These are phyloP conservation scores for Prunella himalayana DNA, from an alignment of 2,113 vertebrate species.

Conservation along the genomic window DNA sequence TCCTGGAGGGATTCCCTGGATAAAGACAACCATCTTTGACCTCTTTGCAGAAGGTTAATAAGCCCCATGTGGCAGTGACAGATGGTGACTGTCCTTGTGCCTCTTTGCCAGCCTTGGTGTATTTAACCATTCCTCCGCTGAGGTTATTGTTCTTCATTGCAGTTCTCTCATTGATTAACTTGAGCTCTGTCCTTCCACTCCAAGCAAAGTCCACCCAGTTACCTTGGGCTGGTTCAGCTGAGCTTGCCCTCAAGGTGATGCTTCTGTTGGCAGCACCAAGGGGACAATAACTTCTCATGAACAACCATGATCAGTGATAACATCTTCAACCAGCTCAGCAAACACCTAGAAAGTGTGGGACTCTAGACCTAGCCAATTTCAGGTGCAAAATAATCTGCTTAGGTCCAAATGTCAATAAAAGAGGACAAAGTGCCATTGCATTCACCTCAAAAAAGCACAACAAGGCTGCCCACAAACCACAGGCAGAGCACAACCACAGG, in stretches of 20 bases:
- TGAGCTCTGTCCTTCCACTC: not conserved
- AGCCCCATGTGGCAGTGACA: accelerated
- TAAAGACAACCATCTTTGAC: not conserved
- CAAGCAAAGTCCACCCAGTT: not conserved
- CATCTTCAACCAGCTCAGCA: not conserved
- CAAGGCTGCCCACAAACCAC: not conserved
- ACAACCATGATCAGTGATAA: not conserved
- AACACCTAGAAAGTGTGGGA: not conserved
- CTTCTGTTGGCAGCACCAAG: not conserved
- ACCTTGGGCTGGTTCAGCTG: not conserved
- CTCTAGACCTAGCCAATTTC: not conserved
- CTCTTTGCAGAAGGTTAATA: not conserved
- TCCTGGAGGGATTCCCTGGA: not conserved
- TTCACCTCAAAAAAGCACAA: not conserved
- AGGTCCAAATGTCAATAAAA: not conserved
- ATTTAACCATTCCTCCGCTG: not conserved
- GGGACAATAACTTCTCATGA: not conserved
- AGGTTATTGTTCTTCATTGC: not conserved
- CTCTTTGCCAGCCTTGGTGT: not conserved
- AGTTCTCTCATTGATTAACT: not conserved
- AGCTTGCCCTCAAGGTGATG: not conserved
- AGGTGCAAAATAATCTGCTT: not conserved
- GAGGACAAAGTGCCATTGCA: not conserved
- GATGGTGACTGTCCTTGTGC: not conserved
- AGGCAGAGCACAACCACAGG: not conserved